Conservation (phyloP, 2,888 invertebrate genomes). For the Prosapia bicincta region DNA sequence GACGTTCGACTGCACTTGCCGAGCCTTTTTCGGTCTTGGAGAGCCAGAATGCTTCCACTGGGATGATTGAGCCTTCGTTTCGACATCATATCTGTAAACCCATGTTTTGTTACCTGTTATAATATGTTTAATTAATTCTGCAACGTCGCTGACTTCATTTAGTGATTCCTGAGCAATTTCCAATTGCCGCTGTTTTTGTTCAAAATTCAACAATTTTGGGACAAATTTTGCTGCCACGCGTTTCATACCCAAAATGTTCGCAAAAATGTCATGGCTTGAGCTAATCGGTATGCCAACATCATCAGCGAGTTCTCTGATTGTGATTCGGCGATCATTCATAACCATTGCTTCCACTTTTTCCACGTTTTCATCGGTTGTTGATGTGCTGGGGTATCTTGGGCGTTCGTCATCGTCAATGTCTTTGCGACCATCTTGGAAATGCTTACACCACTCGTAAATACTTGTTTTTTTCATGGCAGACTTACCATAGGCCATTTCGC, state of each 20-base stretch:
- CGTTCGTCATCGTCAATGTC: neutral
- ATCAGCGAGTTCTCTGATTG: too few relatives aligned
- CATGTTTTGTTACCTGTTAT: conserved; percentile 41
- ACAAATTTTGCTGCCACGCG: conserved; percentile 28
- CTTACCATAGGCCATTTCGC: neutral
- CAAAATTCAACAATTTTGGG: conserved; percentile 31
- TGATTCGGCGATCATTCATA: neutral
- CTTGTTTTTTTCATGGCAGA: neutral
- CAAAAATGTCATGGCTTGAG: too few relatives aligned
- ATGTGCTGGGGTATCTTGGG: neutral
- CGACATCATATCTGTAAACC: conserved; percentile 39
- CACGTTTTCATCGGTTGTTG: neutral
- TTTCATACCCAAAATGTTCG: too few relatives aligned
- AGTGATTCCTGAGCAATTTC: conserved; percentile 34
- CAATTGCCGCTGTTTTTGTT: conserved; percentile 29
- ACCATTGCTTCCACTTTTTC: neutral
- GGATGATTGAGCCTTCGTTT: conserved; percentile 38
- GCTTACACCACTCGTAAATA: neutral
- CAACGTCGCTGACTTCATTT: conserved; percentile 21
- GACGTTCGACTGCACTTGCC: conserved; percentile 16
- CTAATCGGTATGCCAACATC: too few relatives aligned
- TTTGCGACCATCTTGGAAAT: neutral
- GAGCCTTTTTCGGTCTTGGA: conserved; percentile 38
- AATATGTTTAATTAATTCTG: conserved; percentile 30
- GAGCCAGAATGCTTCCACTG: conserved; percentile 37